These are phyloP conservation scores for Euzophera pinguis DNA, from an alignment of 2,888 invertebrate genomes.

Conservation along the genomic window DNA sequence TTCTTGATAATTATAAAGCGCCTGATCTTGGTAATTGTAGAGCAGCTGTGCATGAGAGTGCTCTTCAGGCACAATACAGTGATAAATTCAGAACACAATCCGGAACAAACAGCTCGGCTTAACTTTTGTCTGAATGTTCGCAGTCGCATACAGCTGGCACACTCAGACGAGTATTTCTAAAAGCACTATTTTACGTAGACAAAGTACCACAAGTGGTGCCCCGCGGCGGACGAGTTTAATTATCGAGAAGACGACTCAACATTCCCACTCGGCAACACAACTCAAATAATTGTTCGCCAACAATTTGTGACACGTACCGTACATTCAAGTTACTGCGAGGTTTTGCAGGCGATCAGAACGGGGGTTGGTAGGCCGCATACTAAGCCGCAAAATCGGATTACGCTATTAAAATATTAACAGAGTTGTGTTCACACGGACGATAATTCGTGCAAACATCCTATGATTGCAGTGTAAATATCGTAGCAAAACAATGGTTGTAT, in stretches of 20 bases:
- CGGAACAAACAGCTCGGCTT: constrained; percentile 46
- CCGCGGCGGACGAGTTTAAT: constrained; percentile 46
- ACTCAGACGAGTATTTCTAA: constrained; percentile 40
- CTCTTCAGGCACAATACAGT: constrained; percentile 31
- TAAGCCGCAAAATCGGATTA: constrained; percentile 49
- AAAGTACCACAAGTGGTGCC: constrained; percentile 46
- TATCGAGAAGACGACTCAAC: constrained; percentile 45
- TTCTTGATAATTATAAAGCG: constrained; percentile 33
- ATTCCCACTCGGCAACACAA: constrained; percentile 39
- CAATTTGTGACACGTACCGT: constrained; percentile 39
- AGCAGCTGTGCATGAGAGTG: constrained; percentile 17
- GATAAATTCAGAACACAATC: constrained; percentile 46
- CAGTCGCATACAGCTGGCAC: constrained; percentile 44
- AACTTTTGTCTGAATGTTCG: constrained; percentile 53
- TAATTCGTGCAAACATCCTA: constrained; percentile 60
- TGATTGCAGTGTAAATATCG: constrained; percentile 56
- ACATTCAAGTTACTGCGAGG: constrained; percentile 32
- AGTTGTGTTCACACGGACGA: constrained; percentile 47
- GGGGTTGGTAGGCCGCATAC: constrained; percentile 37
- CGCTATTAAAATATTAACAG: constrained; percentile 53
- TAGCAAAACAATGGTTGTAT: constrained; percentile 67
- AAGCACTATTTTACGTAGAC: constrained; percentile 48
- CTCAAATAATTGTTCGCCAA: constrained; percentile 37
- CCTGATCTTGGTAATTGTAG: constrained; percentile 18
- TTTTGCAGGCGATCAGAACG: constrained; percentile 24